These are phyloP conservation scores for Phalacrocorax brasilianus DNA, from an alignment of 2,113 vertebrate species.

Conservation along the genomic window DNA sequence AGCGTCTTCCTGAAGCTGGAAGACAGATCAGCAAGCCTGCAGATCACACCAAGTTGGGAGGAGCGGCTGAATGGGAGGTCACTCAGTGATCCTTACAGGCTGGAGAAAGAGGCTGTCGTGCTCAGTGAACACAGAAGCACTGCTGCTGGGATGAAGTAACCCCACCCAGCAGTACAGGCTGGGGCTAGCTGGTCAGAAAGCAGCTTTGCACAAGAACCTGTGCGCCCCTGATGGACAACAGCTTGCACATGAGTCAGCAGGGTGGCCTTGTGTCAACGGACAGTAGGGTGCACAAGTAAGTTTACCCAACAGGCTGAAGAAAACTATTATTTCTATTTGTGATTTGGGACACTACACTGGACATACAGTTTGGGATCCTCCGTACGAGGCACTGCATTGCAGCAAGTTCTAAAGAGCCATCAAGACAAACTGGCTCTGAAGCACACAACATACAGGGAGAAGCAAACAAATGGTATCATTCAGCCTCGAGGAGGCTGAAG, in stretches of 20 bases:
- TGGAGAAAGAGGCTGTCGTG: neutral
- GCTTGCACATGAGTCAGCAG: neutral
- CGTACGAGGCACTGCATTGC: neutral
- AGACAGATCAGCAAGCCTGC: neutral
- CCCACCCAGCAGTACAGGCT: neutral
- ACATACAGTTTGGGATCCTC: neutral
- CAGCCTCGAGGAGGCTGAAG: neutral
- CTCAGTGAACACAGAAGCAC: neutral
- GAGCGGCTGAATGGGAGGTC: neutral
- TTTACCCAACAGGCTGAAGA: neutral
- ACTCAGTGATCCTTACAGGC: neutral
- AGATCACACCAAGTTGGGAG: neutral
- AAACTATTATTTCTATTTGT: neutral
- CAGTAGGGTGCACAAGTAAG: neutral
- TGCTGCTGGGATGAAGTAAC: neutral
- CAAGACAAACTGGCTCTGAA: neutral
- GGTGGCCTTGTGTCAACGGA: neutral
- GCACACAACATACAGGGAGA: accelerated
- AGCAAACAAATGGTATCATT: neutral
- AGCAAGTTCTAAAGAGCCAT: neutral
- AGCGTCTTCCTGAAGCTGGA: neutral
- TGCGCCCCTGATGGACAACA: neutral
- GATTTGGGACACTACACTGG: neutral
- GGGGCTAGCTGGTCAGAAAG: neutral
- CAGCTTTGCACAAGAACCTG: neutral